Conservation (phyloP, 2,888 invertebrate genomes). For the Hermaeophaga mercurialis region DNA sequence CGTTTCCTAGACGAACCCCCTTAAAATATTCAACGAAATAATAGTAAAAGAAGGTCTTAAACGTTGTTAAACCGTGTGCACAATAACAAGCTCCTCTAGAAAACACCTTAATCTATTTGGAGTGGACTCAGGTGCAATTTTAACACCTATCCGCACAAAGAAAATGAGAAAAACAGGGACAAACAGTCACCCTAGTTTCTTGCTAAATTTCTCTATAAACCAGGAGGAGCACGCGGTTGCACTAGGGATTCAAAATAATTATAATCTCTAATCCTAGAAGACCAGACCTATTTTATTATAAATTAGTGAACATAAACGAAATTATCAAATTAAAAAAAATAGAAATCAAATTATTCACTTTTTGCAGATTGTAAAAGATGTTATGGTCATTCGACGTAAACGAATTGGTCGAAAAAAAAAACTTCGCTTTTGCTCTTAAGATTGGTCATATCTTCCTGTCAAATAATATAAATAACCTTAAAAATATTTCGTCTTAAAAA, state of each 20-base stretch:
- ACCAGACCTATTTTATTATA: background rate
- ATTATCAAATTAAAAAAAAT: no score
- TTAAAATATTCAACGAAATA: slow-evolving; percentile 11
- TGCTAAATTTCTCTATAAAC: slow-evolving; percentile 9
- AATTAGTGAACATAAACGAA: no score
- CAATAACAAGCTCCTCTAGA: slow-evolving; percentile 40
- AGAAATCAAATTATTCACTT: no score
- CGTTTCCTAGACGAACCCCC: slow-evolving; percentile 10
- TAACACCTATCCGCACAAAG: slow-evolving; percentile 52
- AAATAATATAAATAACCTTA: no score
- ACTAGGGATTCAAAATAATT: background rate
- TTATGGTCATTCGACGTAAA: no score
- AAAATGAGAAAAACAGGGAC: slow-evolving; percentile 30
- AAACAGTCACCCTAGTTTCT: slow-evolving; percentile 37
- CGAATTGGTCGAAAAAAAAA: no score
- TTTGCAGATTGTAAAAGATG: no score
- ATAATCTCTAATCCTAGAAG: background rate
- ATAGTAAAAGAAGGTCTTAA: slow-evolving; percentile 33
- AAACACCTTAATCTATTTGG: slow-evolving; percentile 56
- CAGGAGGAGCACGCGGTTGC: background rate
- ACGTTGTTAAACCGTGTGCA: slow-evolving; percentile 42
- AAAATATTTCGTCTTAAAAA: no score
- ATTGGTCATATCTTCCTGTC: no score
- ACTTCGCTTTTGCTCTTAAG: no score
- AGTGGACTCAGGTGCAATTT: slow-evolving; percentile 56